Evolutionary conservation across 2,797 vertebrate genomes (phyloP).

Genomic region (Ceyx erithaca): DNA sequence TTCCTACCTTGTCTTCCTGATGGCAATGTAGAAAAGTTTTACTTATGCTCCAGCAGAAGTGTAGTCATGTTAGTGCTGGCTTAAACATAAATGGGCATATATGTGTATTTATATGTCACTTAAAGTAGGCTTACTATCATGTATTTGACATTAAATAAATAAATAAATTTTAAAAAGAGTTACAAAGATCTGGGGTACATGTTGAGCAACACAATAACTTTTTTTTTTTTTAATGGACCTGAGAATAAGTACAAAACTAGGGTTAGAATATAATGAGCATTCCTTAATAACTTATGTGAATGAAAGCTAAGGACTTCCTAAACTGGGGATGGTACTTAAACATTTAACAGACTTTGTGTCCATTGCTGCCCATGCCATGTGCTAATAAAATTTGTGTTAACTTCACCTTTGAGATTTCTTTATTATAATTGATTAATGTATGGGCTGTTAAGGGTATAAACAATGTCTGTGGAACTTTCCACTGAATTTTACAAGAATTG

Average conservation of each 20-base stretch:
- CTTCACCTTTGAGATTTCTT: not conserved
- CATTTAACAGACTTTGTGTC: not conserved
- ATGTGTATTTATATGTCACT: not conserved
- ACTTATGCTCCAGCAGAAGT: not conserved
- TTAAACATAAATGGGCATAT: not conserved
- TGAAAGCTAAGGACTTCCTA: not conserved
- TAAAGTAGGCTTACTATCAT: not conserved
- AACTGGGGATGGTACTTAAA: not conserved
- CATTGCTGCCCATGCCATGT: not conserved
- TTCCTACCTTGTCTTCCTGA: not conserved
- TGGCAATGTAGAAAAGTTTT: not conserved
- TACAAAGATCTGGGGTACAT: rapidly evolving
- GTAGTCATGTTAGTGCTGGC: not conserved
- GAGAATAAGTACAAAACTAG: not conserved
- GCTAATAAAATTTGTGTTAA: not conserved
- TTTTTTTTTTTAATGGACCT: not conserved
- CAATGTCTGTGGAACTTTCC: not conserved
- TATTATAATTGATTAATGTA: not conserved
- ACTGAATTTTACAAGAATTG: not conserved
- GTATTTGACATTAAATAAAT: rapidly evolving
- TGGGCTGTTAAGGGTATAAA: not conserved
- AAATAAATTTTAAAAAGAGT: not conserved
- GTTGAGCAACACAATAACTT: rapidly evolving
- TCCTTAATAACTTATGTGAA: not conserved
- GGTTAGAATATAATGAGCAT: not conserved